Conservation (phyloP, 2,888 invertebrate species). For the Platycnemis pennipes region DNA sequence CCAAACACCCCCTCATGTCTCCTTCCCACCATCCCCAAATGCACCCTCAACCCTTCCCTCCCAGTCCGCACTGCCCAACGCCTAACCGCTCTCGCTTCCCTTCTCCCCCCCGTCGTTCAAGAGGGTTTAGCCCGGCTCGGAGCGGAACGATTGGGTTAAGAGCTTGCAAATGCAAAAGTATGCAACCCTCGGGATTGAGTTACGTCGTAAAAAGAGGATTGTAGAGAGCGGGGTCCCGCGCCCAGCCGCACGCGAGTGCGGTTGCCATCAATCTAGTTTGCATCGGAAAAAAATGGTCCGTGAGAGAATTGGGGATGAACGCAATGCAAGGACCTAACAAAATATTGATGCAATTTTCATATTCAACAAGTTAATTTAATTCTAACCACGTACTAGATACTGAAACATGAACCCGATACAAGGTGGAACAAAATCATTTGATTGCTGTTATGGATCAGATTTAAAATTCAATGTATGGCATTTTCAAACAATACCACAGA, state of each 20-base stretch:
- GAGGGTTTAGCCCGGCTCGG: not conserved
- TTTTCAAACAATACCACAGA: no score
- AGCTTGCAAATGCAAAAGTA: not conserved
- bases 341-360: no score
- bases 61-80: not conserved
- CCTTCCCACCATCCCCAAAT: not conserved
- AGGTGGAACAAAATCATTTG: no score
- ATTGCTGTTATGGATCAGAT: no score
- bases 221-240: not conserved
- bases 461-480: no score
- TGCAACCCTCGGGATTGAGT: not conserved
- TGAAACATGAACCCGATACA: no score
- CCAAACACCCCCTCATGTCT: not conserved
- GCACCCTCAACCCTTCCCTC: not conserved
- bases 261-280: not conserved
- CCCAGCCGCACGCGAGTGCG: not conserved
- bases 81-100: not conserved
- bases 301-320: not conserved
- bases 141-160: constrained; percentile 1
- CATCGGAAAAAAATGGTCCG: not conserved
- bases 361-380: no score
- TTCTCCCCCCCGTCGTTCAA: not conserved
- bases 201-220: not conserved
- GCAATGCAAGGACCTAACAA: not conserved
- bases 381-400: no score